Evolutionary conservation across 2,113 vertebrate species (phyloP), one percentile per base, ranked within the genome.

Genomic region (Noturus placidus): DNA sequence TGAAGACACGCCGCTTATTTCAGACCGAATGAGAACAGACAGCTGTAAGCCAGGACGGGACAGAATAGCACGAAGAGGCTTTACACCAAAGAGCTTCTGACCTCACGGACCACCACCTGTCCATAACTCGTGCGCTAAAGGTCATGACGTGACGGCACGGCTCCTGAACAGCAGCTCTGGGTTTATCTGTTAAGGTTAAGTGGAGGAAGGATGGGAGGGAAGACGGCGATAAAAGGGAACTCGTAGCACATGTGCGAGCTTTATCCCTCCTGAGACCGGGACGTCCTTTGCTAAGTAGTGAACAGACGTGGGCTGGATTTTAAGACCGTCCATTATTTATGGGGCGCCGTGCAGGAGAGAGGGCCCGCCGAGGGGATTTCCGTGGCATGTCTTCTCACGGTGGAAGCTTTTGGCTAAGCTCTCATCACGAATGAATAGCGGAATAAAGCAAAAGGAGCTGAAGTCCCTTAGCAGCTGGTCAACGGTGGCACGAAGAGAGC

Each of bases 341-440:
- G 80, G 33, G 89, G 87, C 74, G 52, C 30, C 85, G 85, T 80
- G 91, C 17, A 42, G 77, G 89, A 70, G 76, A 84, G 88, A 69
- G 79, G 90, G 89, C 82, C 85, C 85, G 87, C 90, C 90, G 86
- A 83, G 88, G 87, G 89, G 91, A 93, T 89, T 88, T 90, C 87
- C 81, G 52, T 82, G 67, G 72, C 70, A 57, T 79, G 77, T 79
- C 89, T 91, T 82, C 80, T 90, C 83, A 63, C 54, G 70, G 33
- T 74, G 84, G 82, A 56, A 92, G 91, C 88, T 78, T 84, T 88
- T 90, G 91, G 89, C 89, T 83, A 93, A 90, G 87, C 91, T 91
- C 88, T 86, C 90, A 93, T 95, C 86, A 93, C 94, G 93, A 92
- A 94, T 94, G 74, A 78, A 94, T 91, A 88, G 54, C 80, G 70